phyloP scores from a whole-genome alignment of 2,113 vertebrate species.

The Boleophthalmus pectinirostris region DNA sequence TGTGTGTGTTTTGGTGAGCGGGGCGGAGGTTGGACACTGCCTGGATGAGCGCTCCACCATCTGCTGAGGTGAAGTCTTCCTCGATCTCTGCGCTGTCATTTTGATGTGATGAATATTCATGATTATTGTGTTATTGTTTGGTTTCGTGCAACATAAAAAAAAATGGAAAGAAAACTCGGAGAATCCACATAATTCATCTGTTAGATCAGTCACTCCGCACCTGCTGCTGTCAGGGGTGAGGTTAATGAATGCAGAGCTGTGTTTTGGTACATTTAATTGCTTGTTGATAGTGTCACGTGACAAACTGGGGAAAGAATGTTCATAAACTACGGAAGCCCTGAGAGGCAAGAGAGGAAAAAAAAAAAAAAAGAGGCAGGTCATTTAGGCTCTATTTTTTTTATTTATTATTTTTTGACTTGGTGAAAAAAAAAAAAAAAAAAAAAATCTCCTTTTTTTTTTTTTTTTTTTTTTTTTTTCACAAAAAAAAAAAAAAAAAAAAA shows the following conservation, averaged over 20 bases:
- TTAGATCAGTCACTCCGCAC: background rate
- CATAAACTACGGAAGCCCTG: too few species aligned
- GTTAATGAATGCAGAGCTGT: background rate
- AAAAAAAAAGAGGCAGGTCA: too few species aligned
- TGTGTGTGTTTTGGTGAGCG: background rate
- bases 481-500: too few species aligned
- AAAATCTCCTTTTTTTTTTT: too few species aligned
- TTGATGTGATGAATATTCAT: background rate
- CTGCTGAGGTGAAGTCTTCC: background rate
- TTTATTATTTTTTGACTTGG: too few species aligned
- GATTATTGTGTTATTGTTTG: background rate
- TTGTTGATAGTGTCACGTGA: too few species aligned
- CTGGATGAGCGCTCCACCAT: background rate
- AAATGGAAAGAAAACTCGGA: background rate
- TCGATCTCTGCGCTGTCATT: background rate
- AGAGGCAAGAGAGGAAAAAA: too few species aligned
- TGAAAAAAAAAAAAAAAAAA: too few species aligned
- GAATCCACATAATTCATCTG: background rate
- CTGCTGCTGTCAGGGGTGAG: background rate
- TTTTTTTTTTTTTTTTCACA: too few species aligned
- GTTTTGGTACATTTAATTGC: background rate
- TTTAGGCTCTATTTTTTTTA: too few species aligned
- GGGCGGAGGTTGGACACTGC: background rate
- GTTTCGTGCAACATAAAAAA: background rate
- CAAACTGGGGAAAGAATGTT: too few species aligned